Evolutionary conservation across 2,797 vertebrate genomes (phyloP).

Genomic region (Simalia tracyae): DNA sequence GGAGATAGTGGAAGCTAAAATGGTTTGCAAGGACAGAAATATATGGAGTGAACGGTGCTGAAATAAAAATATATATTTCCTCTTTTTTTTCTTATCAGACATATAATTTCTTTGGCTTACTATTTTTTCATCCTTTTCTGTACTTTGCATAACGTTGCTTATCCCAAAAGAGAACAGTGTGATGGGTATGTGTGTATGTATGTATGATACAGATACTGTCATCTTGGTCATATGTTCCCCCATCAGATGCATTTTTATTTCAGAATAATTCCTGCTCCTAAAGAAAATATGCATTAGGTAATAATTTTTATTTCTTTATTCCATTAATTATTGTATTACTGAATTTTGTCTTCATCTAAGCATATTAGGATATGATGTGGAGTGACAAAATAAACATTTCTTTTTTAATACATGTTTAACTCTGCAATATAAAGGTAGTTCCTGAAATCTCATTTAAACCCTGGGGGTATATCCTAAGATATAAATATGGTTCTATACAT

Average conservation of each 20-base stretch:
- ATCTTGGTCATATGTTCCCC: neutral
- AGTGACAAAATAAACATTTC: neutral
- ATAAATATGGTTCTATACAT: neutral
- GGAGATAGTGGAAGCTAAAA: no score
- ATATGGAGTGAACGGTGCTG: no score
- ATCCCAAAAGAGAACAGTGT: no score
- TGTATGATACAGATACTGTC: neutral
- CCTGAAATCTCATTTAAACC: neutral
- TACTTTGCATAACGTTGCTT: no score
- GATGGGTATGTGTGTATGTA: no score
- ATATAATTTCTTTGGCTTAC: no score
- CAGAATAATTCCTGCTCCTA: neutral
- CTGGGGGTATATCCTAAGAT: no score
- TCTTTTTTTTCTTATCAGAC: no score
- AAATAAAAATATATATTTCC: no score
- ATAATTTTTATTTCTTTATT: neutral
- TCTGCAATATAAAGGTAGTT: constrained; percentile 38
- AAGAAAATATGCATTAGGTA: neutral
- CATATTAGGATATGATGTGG: neutral
- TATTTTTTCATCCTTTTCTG: no score
- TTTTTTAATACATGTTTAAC: constrained; percentile 32
- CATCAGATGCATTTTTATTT: neutral
- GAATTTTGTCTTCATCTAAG: neutral
- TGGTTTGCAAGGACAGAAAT: no score
- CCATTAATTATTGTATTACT: neutral